Base-by-base conservation (phyloP, 2,888 invertebrate species). In the Monopis laevigella region DNA sequence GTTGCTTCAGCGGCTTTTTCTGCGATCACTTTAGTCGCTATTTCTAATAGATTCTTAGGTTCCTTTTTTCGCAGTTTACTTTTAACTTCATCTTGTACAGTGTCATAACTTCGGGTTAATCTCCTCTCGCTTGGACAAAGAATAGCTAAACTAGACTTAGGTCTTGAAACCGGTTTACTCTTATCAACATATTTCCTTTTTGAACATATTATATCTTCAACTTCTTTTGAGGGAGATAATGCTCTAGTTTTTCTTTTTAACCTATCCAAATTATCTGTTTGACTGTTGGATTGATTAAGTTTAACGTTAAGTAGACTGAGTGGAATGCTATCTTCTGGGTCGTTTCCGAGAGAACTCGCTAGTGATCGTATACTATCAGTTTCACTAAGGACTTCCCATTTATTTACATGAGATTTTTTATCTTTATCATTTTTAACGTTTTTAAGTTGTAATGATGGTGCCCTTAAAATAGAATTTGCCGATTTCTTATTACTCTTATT, bases 381-480 rank as follows among this genome's bases (percentile, higher is more conserved):
- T 51, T 86, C 86, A 57, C 85, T 85, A 39, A 83, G 68, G 3
- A 81, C 75, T 56, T 85, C 85, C 82, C 84, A 84, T 59, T 83
- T 83, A 43, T 80, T 77, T 1, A 80, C 55, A 43, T 75, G 70
- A 45, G 63, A 73, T 51, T 66, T 77, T 10, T 65, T 39, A 40
- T 77, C 75, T 48, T 71, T 75, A 40, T 78, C 80, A 46, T 55
- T 53, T 50, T 70, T 74, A 46, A 58, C 71, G 47, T 69, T 69
- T 54, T 77, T 78, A 10, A 80, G 51, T 45, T 78, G 77, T 26
- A 78, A 54, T 6, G 77, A 65, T 14, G 80, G 78, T 8, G 78
- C 78, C 54, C 78, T 61, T 43, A 80, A 55, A 48, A 80, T 75
- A 21, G 74, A 73, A 1, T 68, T 54, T 48, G 51, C 62, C 1